Conservation (phyloP, 2,113 vertebrate genomes). For the Patagioenas fasciata region DNA sequence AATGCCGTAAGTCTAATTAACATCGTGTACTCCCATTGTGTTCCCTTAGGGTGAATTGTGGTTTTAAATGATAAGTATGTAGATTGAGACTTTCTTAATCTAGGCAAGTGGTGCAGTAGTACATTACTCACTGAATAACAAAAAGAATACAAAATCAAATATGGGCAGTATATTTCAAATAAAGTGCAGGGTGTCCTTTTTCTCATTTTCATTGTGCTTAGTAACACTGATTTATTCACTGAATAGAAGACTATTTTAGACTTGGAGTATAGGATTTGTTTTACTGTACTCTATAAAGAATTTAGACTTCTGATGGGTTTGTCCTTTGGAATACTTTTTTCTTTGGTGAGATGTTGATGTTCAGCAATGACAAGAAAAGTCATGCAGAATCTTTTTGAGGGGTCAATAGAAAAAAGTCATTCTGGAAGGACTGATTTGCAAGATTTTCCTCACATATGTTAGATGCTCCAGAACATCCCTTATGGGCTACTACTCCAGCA, state of each 20-base stretch:
- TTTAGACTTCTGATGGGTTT: neutral
- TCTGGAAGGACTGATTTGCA: neutral
- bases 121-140: neutral
- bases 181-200: neutral
- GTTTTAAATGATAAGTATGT: conserved; percentile 30
- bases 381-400: neutral
- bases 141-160: neutral
- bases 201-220: neutral
- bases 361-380: neutral
- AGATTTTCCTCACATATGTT: neutral
- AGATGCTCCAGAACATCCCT: neutral
- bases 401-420: neutral
- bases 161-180: neutral
- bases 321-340: conserved; percentile 12
- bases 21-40: conserved; percentile 13
- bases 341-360: neutral
- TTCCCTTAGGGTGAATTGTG: conserved; percentile 5
- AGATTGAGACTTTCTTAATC: conserved; percentile 51
- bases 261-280: neutral
- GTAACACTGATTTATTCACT: conserved; percentile 5
- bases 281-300: conserved; percentile 25
- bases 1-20: conserved; percentile 52
- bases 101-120: conserved; percentile 37
- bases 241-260: neutral
- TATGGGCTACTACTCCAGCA: neutral